phyloP scores from a whole-genome alignment of 2,888 invertebrate genomes.

The Microctonus aethiopoides region DNA sequence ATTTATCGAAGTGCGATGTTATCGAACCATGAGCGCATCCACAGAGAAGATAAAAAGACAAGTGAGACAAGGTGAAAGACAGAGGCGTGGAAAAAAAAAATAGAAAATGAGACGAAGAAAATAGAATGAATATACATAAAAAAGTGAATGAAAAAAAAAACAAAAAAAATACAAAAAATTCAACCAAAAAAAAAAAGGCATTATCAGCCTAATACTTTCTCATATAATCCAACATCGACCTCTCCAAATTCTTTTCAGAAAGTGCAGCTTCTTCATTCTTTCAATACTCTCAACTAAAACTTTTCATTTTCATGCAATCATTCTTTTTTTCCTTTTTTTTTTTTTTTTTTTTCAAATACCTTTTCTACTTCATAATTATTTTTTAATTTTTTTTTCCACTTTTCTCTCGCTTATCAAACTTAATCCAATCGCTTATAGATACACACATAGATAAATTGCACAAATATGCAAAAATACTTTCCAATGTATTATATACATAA shows the following conservation, averaged over 20 bases:
- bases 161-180: background rate
- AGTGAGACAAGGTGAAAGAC: background rate
- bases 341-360: too few species aligned
- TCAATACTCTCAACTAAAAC: background rate
- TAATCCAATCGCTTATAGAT: background rate
- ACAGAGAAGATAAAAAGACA: conserved; percentile 10
- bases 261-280: background rate
- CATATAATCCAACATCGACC: background rate
- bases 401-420: background rate
- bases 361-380: too few species aligned
- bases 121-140: background rate
- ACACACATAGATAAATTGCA: too few species aligned
- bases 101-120: background rate
- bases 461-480: background rate
- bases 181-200: background rate
- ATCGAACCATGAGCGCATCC: conserved; percentile 16
- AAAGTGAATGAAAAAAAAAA: background rate
- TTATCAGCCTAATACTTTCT: background rate
- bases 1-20: conserved; percentile 25
- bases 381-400: too few species aligned
- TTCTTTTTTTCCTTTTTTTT: too few species aligned
- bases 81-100: background rate
- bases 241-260: background rate
- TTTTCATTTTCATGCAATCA: background rate
- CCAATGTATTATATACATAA: background rate